Evolutionary conservation across 2,113 vertebrate species (phyloP).

Genomic region (Lagenorhynchus albirostris): DNA sequence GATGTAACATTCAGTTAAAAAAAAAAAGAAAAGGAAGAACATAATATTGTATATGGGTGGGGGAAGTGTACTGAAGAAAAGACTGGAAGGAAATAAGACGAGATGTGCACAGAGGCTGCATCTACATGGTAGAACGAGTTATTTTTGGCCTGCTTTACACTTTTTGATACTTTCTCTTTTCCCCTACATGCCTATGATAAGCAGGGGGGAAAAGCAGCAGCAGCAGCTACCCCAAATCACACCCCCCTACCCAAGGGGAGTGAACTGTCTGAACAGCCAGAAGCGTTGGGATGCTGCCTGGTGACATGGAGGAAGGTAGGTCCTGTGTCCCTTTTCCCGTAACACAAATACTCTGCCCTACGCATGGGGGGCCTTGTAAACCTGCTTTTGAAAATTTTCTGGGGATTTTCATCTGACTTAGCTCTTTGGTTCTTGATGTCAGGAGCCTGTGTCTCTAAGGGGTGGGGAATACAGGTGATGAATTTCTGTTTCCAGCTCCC

Average conservation of each 20-base stretch:
- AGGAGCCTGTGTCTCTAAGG: not conserved
- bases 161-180: not conserved
- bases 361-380: not conserved
- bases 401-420: not conserved
- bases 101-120: not conserved
- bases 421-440: not conserved
- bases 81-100: not conserved
- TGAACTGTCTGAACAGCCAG: not conserved
- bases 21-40: not conserved
- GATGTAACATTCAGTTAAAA: not conserved
- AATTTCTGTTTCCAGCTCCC: not conserved
- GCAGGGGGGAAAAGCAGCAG: not conserved
- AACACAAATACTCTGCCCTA: not conserved
- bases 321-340: not conserved
- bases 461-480: not conserved
- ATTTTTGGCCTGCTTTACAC: not conserved
- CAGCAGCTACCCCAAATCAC: not conserved
- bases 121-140: not conserved
- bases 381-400: not conserved
- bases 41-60: not conserved
- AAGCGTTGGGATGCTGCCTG: not conserved
- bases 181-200: not conserved
- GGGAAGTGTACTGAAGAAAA: not conserved
- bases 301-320: not conserved
- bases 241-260: not conserved